Evolutionary conservation across 2,113 vertebrate genomes (phyloP).

Genomic region (Tragulus kanchil): DNA sequence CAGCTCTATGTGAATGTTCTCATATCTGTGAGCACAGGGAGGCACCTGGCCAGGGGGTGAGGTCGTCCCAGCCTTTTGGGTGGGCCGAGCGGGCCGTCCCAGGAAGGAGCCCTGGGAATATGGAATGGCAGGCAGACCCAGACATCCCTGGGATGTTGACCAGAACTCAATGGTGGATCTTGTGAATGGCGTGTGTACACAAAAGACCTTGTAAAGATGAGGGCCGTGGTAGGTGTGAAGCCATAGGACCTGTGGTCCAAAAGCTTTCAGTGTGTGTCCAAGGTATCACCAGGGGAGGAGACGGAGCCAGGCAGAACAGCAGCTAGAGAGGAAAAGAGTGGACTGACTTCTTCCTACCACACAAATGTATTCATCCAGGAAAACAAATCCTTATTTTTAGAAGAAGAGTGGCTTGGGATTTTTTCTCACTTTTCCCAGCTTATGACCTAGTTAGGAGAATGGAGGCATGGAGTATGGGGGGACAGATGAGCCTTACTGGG

Average conservation of each 20-base stretch:
- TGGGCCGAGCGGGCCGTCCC: background rate
- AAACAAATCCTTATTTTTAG: conserved; percentile 34
- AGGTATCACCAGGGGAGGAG: background rate
- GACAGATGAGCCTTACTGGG: background rate
- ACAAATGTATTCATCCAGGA: background rate
- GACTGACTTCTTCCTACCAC: background rate
- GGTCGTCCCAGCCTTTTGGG: background rate
- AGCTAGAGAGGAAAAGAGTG: background rate
- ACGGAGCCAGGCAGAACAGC: background rate
- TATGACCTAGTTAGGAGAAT: conserved; percentile 12
- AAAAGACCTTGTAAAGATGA: background rate
- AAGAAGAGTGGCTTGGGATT: background rate
- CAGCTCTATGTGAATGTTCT: background rate
- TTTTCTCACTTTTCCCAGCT: background rate
- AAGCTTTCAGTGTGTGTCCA: background rate
- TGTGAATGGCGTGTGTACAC: background rate
- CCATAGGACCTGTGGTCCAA: background rate
- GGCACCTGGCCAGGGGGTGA: background rate
- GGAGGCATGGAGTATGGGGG: background rate
- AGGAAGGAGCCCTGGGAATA: background rate
- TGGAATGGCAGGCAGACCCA: background rate
- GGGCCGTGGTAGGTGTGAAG: background rate
- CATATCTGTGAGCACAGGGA: background rate
- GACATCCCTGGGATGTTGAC: background rate
- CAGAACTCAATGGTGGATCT: background rate